Evolutionary conservation across 2,888 invertebrate genomes (phyloP), one percentile per base, ranked within the genome.

Genomic region (Candidula unifasciata): DNA sequence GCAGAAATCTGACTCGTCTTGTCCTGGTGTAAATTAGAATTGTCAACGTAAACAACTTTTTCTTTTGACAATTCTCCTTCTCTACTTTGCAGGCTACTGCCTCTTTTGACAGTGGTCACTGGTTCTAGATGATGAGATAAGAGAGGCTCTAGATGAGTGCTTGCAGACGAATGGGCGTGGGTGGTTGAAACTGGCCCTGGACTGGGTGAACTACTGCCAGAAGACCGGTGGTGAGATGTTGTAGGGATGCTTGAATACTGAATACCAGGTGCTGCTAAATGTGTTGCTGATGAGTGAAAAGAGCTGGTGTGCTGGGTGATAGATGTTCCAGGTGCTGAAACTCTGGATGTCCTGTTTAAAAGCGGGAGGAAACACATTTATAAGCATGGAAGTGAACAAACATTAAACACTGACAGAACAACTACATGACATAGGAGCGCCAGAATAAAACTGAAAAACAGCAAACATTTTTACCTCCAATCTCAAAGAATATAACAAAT

Each of bases 1-100:
- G 83, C 66, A 21, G 86, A 86, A 33, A 86, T 87, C 37, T 85
- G 83, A 64, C 85, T 86, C 24, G 86, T 84, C 73, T 88, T 87
- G 73, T 86, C 86, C 27, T 79, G 80, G 10, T 60, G 89, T n/a
- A 85, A 80, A 5, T 80, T 80, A 5, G 86, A 73, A 27, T 78
- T n/a, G 44, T 71, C 83, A 13, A 66, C 83, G 37, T 60, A 74
- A 52, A 64, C 37, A 54, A 80, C 66, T 10, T 64, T n/a, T 27
- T 73, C 82, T 21, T 74, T 74, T 2, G 73, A 74, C 52, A 35
- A 27, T 13, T 74, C 74, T 3, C 27, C 57, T 6, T 83, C 83
- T 60, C 83, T 69, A 37, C 52, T 37, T 60, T 60, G 73, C n/a
- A n/a, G 52, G 66, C 69, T 33, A 37, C 69, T 60, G 27, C 76